phyloP scores from a whole-genome alignment of 2,797 vertebrate genomes.

The Gymnodraco acuticeps region DNA sequence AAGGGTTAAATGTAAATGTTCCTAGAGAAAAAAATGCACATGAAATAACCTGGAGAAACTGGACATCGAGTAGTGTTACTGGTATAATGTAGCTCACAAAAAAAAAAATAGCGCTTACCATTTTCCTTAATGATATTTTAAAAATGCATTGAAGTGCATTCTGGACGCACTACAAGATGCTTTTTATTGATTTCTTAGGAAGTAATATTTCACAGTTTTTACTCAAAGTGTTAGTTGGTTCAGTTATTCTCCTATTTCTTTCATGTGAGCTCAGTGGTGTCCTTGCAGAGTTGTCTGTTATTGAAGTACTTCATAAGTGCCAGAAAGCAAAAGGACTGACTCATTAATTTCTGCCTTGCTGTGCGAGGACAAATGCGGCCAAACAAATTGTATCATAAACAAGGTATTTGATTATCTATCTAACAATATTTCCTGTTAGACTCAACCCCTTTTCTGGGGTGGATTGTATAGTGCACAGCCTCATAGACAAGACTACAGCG shows the following conservation, averaged over 20 bases:
- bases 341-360: constrained; percentile 63
- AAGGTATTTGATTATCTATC: constrained; percentile 46
- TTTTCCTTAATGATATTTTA: background rate
- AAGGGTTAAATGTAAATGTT: no score
- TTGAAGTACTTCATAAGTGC: constrained; percentile 5
- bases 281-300: constrained; percentile 25
- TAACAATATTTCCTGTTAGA: background rate
- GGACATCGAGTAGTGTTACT: no score
- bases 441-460: background rate
- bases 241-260: background rate
- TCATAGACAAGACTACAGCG: constrained; percentile 14
- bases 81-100: no score
- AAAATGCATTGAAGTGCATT: background rate
- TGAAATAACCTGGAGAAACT: no score
- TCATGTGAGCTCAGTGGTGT: background rate
- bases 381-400: constrained; percentile 40
- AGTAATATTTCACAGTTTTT: background rate
- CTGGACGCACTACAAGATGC: background rate
- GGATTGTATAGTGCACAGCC: background rate
- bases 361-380: constrained; percentile 37
- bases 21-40: no score
- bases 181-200: background rate
- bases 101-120: no score
- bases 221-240: background rate
- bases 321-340: constrained; percentile 35